These are phyloP conservation scores for Aphelocoma californica DNA, from an alignment of 2,797 vertebrate species.

Conservation along the genomic window DNA sequence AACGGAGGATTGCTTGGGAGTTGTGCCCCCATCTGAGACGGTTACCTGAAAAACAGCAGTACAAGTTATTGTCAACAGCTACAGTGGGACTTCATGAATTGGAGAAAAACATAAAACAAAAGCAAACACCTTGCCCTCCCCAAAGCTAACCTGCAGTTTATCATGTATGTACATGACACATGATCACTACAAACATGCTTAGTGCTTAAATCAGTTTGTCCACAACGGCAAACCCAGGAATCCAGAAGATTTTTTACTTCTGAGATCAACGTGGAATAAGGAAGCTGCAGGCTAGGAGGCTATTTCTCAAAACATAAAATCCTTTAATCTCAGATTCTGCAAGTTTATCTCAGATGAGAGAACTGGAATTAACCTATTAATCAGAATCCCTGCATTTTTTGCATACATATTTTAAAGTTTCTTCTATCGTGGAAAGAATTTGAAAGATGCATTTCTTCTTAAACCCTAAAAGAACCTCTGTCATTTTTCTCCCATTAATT, in stretches of 20 bases:
- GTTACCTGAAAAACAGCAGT: slow-evolving; percentile 81
- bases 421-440: neutral
- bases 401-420: neutral
- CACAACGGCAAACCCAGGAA: neutral
- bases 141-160: neutral
- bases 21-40: slow-evolving; percentile 86
- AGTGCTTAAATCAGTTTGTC: neutral
- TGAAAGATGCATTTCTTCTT: slow-evolving; percentile 22
- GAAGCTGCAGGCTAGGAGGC: neutral
- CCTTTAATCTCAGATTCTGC: neutral
- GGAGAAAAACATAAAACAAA: neutral
- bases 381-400: neutral
- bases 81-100: neutral
- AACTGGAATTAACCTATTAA: neutral
- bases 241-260: neutral
- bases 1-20: slow-evolving; percentile 85
- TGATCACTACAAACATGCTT: neutral
- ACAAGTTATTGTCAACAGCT: neutral
- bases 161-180: neutral
- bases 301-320: neutral
- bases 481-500: slow-evolving; percentile 27
- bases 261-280: neutral
- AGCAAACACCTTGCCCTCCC: neutral
- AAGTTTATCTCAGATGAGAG: neutral
- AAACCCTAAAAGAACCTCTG: neutral